Evolutionary conservation across 1,140 invertebrate species (phyloP).

Genomic region (Colletes latitarsis): DNA sequence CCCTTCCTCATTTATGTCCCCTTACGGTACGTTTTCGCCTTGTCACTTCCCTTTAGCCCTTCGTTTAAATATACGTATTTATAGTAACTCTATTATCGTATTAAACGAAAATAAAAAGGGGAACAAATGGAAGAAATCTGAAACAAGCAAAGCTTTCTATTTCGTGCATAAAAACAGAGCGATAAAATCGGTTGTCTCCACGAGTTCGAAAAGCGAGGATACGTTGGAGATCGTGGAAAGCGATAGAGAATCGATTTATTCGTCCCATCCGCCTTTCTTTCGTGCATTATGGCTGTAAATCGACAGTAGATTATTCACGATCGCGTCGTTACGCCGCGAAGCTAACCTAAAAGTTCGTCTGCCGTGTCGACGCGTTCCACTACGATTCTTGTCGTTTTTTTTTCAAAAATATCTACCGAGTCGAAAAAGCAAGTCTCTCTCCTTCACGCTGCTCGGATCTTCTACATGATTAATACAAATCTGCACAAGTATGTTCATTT

Average conservation of each 20-base stretch:
- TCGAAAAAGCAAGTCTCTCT: not conserved
- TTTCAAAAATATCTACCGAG: conserved; percentile 9
- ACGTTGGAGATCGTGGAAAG: not conserved
- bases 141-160: not conserved
- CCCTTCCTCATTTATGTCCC: conserved; percentile 33
- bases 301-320: conserved; percentile 10
- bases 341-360: conserved; percentile 74
- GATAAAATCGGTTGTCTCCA: not conserved
- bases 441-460: not conserved
- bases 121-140: no score
- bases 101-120: no score
- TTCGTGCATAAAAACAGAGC: conserved; percentile 20
- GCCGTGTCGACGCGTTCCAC: conserved; percentile 54
- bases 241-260: not conserved
- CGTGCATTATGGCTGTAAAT: not conserved
- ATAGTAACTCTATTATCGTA: not conserved
- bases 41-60: not conserved
- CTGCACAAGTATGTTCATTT: no score
- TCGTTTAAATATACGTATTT: not conserved
- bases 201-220: no score
- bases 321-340: conserved; percentile 69
- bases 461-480: no score
- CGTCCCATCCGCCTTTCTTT: not conserved
- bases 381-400: conserved; percentile 6
- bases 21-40: not conserved